Evolutionary conservation across 1,140 invertebrate species (phyloP).

Genomic region (Reticulitermes speratus): DNA sequence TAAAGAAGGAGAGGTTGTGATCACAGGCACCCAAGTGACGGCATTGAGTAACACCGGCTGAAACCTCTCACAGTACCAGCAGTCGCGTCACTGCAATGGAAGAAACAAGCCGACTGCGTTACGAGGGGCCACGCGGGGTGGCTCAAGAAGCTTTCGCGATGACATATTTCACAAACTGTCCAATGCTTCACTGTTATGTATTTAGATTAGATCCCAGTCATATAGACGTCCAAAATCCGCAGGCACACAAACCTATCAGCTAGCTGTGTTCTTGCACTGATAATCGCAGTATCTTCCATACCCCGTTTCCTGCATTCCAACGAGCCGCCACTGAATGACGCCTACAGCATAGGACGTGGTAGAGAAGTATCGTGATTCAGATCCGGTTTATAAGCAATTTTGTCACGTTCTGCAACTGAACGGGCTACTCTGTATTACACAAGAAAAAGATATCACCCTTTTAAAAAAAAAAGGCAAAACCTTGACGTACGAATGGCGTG

Average conservation of each 20-base stretch:
- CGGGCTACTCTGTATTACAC: neutral
- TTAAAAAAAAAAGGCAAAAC: neutral
- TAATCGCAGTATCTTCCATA: neutral
- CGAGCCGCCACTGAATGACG: neutral
- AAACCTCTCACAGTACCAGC: too few relatives aligned
- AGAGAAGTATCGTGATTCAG: slow-evolving; percentile 5
- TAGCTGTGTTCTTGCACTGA: neutral
- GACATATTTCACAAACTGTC: neutral
- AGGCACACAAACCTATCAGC: neutral
- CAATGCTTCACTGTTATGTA: neutral
- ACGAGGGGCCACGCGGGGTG: too few relatives aligned
- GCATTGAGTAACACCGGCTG: too few relatives aligned
- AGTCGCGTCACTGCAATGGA: too few relatives aligned
- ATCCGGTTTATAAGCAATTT: neutral
- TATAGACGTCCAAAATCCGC: neutral
- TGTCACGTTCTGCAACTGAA: neutral
- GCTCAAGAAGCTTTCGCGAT: neutral
- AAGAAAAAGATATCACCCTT: too few relatives aligned
- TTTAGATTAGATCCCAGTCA: neutral
- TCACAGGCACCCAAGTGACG: too few relatives aligned
- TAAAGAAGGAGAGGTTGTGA: too few relatives aligned
- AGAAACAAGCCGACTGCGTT: too few relatives aligned
- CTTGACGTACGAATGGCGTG: neutral
- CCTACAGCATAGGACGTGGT: neutral
- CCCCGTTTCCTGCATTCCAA: neutral